Percentiles rank a stretch among this genome's conserved stretches.
These are phyloP conservation scores for Xyliphius kryptos DNA, from an alignment of 2,113 vertebrate species.

Conservation along the genomic window DNA sequence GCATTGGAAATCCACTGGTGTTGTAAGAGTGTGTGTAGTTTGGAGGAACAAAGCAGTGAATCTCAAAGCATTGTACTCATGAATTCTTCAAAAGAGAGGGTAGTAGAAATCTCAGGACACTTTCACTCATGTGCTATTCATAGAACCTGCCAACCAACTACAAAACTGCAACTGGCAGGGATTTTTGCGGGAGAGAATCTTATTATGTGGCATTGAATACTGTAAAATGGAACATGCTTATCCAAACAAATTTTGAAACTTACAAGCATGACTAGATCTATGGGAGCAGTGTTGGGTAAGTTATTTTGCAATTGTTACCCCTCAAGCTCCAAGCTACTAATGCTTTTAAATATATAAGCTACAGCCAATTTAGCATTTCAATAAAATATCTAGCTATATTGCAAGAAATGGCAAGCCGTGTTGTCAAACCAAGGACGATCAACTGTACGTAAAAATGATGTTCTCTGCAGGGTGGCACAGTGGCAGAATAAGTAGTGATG, in stretches of 20 bases:
- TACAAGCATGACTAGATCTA: neutral
- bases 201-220: neutral
- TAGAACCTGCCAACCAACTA: neutral
- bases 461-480: neutral
- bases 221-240: neutral
- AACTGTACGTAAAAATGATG: neutral
- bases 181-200: neutral
- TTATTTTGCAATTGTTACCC: neutral
- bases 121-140: conserved; percentile 7
- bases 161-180: conserved; percentile 8
- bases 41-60: neutral
- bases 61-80: neutral
- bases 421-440: neutral
- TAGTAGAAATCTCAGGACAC: neutral
- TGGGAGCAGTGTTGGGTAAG: neutral
- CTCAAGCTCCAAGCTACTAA: neutral
- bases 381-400: neutral
- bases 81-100: neutral
- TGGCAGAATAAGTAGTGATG: no score
- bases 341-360: neutral
- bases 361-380: neutral
- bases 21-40: conserved; percentile 6
- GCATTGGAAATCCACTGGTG: conserved; percentile 2
- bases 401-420: neutral
- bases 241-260: neutral